Evolutionary conservation across 2,113 vertebrate species (phyloP), one percentile per base, ranked within the genome.

Genomic region (Chaetodon trifascialis): DNA sequence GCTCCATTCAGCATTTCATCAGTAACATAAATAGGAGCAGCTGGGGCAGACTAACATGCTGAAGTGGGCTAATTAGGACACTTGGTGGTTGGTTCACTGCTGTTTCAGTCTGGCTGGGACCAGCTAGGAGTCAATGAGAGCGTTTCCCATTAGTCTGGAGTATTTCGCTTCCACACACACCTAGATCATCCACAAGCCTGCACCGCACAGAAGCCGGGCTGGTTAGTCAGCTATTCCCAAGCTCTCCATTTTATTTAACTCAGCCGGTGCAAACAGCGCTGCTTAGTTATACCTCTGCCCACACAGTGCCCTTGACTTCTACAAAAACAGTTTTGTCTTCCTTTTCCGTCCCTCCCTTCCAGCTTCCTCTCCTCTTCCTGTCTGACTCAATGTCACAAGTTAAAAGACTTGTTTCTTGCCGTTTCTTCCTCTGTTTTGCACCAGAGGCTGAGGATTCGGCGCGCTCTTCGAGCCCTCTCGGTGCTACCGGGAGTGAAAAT

Each of bases 331-430:
- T 56, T 73, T 47, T 0, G 73, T 62, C 87, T 88, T 91, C 89
- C 88, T 79, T 42, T 87, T 92, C 89, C 86, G 81, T 75, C 65
- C 83, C 89, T 90, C 91, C 90, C 87, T 83, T 55, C 52, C 75
- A 79, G 82, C 80, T 94, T 94, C 94, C 94, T 91, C 62, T 63
- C 34, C 86, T 79, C 83, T 93, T 94, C 91, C 93, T 86, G 93
- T 91, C 87, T 92, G 91, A 93, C 91, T 93, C 88, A 85, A 59
- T 88, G 79, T 85, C 62, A 84, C 40, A 4, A 73, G 79, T 40
- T 80, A 66, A 91, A 86, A 89, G 84, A 73, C 58, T 54, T 67
- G 81, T 11, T 68, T 76, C 83, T 74, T 79, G 73, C 73, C 23
- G 77, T 71, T 89, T 90, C 80, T 76, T 77, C 38, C 69, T 77